Base-by-base conservation (phyloP, 2,888 invertebrate genomes). In the Neoaliturus tenellus region DNA sequence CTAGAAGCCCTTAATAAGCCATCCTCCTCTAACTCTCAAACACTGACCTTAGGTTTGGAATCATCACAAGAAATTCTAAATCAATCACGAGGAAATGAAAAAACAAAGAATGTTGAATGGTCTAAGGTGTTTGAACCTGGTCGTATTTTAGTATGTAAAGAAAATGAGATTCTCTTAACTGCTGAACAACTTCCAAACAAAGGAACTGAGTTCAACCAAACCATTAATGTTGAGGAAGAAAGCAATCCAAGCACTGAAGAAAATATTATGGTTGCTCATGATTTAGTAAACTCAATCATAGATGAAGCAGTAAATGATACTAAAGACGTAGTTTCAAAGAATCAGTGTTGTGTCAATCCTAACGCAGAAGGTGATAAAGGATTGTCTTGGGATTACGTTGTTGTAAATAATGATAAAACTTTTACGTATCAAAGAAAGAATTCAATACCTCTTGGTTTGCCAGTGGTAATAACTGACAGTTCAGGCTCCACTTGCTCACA, bases 381-480 rank as follows among this genome's bases (percentile, higher is more conserved):
- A 20, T 12, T 48, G 8, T 44, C 31, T n/a, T 75, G 75, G 75
- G 75, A 75, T 28, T 75, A 75, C 48, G 75, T 75, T 75, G n/a
- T 75, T 23, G 48, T 75, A 25, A 75, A 41, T 48, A 8, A 75
- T 44, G 75, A 75, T 23, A 28, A 48, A 5, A 75, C 75, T 14
- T 75, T 44, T n/a, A 75, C 48, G 12, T 75, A 75, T 48, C 41
- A 75, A 75, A 41, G 75, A n/a, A 71, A 12, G 28, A 31, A 62
- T 62, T 62, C 62, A 31, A 62, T 62, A 10, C 62, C 62, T 14
- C 2, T 62, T 62, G 62, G 28, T 12, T 28, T 62, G 31, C 62
- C 62, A 14, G 28, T 62, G 28, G 17, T 3, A 12, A 62, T 62
- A 62, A 62, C 17, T 6, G 4, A 62, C 31, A 31, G 31, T 12